Evolutionary conservation across 2,797 vertebrate genomes (phyloP), one percentile per base, ranked within the genome.

Genomic region (Lagodon rhomboides): DNA sequence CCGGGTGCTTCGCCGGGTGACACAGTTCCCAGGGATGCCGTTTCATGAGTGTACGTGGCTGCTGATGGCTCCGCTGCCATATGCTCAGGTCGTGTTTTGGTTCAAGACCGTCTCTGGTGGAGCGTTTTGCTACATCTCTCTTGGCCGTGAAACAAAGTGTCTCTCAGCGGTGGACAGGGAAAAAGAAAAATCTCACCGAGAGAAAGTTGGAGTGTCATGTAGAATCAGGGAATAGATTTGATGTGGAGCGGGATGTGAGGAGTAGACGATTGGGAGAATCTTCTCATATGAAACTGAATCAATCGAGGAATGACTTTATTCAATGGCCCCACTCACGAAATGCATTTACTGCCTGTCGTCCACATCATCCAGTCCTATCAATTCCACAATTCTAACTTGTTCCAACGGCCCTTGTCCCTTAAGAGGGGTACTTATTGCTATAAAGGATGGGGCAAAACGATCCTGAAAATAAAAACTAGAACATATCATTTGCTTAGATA

Each of bases 61-160:
- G 23, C 76, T 15, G 53, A 64, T 51, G 75, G 77, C 79, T 46
- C 44, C 0, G 16, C 54, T 12, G 62, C 82, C 88, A 79, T 88
- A 91, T 87, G 87, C 62, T 78, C 73, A 11, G 88, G 85, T 88
- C 82, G 75, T n/a, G 77, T 85, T 38, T 82, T 50, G 70, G 77
- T 62, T 85, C 73, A 73, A 61, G 77, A 22, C 17, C 2, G 60
- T 69, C 84, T 85, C 77, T 80, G 65, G 62, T 70, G 69, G 11
- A 68, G 73, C 46, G 3, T 69, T 89, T 84, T 75, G 44, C 76
- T 61, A 60, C 84, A 77, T 70, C 50, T 81, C 83, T 84, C 79
- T 68, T 79, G 85, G 85, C 81, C 47, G 60, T n/a, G 53, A 67
- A 85, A 81, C 55, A 80, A 80, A 75, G 59, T 16, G 16, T 44